These are phyloP conservation scores for Galerucella calmariensis DNA, from an alignment of 2,888 invertebrate genomes.

Conservation along the genomic window DNA sequence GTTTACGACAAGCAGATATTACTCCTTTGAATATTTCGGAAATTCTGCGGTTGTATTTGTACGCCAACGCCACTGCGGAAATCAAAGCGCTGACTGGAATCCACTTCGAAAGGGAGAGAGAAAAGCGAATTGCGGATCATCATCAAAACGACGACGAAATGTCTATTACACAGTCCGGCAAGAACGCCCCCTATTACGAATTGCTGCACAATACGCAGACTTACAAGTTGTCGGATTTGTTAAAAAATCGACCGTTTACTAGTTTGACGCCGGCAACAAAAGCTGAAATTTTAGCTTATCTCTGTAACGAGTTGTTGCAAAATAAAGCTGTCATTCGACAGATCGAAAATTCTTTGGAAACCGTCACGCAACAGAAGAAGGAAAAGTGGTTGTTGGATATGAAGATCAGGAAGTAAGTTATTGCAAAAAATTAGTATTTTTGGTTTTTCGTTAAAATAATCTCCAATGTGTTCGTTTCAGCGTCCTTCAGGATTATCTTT, in stretches of 20 bases:
- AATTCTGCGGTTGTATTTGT: conserved; percentile 89
- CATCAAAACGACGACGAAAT: conserved; percentile 80
- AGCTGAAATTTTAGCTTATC: conserved; percentile 87
- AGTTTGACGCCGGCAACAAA: conserved; percentile 88
- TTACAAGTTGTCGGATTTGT: conserved; percentile 81
- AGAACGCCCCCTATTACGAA: conserved; percentile 84
- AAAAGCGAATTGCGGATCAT: conserved; percentile 84
- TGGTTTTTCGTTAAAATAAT: background rate
- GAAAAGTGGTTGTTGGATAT: conserved; percentile 94
- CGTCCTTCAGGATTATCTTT: no score
- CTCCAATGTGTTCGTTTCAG: no score
- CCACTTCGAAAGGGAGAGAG: conserved; percentile 84
- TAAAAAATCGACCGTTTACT: conserved; percentile 87
- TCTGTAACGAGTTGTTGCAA: conserved; percentile 94
- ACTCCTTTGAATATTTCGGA: conserved; percentile 93
- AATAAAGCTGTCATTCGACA: conserved; percentile 91
- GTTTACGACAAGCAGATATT: conserved; percentile 88
- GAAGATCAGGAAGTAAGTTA: conserved; percentile 87
- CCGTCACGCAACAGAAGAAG: conserved; percentile 85
- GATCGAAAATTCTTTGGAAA: conserved; percentile 84
- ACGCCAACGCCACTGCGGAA: conserved; percentile 89
- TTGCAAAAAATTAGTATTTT: conserved; percentile 45
- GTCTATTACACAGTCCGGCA: conserved; percentile 74
- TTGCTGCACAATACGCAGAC: conserved; percentile 80
- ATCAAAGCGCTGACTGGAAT: conserved; percentile 83